phyloP scores from a whole-genome alignment of 1,140 invertebrate genomes.

The Papilio machaon region DNA sequence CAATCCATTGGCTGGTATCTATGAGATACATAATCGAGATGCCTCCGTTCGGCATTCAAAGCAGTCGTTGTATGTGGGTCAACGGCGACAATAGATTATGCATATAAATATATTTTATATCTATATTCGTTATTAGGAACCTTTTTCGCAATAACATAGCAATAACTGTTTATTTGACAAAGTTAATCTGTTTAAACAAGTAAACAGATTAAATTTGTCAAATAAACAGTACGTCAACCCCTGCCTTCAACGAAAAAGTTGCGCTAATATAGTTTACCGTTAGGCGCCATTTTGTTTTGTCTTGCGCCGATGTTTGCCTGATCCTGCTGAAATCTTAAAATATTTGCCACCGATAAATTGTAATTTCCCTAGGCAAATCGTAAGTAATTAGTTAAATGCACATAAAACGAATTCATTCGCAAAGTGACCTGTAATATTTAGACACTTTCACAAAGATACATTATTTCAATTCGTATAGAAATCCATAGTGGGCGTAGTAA shows the following conservation, averaged over 20 bases:
- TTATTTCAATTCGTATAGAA: too few relatives aligned
- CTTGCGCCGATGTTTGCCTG: background rate
- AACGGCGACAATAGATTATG: slow-evolving; percentile 47
- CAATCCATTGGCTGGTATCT: slow-evolving; percentile 30
- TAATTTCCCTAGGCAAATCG: too few relatives aligned
- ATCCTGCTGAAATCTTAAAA: background rate
- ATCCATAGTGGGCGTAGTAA: too few relatives aligned
- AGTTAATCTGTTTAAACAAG: too few relatives aligned
- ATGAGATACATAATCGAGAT: slow-evolving; percentile 30
- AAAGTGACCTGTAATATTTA: background rate
- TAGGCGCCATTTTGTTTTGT: slow-evolving; percentile 36
- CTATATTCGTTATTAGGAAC: background rate
- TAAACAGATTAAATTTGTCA: slow-evolving; percentile 33
- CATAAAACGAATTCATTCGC: too few relatives aligned
- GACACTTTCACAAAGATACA: too few relatives aligned
- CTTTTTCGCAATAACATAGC: background rate
- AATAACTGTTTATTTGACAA: too few relatives aligned
- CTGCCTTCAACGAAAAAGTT: slow-evolving; percentile 36
- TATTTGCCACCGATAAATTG: background rate
- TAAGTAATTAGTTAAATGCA: too few relatives aligned
- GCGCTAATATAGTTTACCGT: slow-evolving; percentile 35
- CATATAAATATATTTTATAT: slow-evolving; percentile 12
- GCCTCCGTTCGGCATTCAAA: background rate
- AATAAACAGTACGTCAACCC: slow-evolving; percentile 36
- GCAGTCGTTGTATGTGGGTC: slow-evolving; percentile 45